These are phyloP conservation scores for Plagodis dolabraria DNA, from an alignment of 2,888 invertebrate genomes.

Conservation along the genomic window DNA sequence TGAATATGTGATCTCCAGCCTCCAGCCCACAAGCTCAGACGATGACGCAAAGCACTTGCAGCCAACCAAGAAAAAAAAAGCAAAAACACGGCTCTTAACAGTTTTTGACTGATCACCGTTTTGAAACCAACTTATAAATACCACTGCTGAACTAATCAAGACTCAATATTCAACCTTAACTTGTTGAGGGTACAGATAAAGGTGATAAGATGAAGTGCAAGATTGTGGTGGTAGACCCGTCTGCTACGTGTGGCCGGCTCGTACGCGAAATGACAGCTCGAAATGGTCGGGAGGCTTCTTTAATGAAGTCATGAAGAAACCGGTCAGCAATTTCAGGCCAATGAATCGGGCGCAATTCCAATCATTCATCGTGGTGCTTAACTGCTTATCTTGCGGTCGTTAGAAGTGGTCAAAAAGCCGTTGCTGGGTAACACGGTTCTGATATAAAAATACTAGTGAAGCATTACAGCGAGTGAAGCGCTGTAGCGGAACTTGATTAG, in stretches of 20 bases:
- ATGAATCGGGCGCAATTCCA: conserved; percentile 14
- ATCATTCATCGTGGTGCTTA: conserved; percentile 28
- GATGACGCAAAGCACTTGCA: conserved; percentile 68
- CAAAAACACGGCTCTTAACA: conserved; percentile 38
- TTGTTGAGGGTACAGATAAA: conserved; percentile 2
- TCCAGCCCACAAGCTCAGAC: conserved; percentile 63
- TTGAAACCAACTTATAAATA: conserved; percentile 24
- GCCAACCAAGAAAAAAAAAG: conserved; percentile 46
- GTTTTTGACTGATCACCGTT: conserved; percentile 58
- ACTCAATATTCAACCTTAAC: conserved; percentile 32
- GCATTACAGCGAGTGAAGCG: too few species aligned
- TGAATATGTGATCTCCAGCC: conserved; percentile 12
- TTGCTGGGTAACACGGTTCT: conserved; percentile 4
- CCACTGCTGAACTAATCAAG: conserved; percentile 15
- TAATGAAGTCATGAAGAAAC: conserved; percentile 49
- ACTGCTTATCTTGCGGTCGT: conserved; percentile 5
- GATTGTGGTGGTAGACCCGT: conserved; percentile 23
- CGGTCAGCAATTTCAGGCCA: conserved; percentile 32
- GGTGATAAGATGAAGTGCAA: neutral
- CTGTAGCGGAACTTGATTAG: too few species aligned
- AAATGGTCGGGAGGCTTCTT: conserved; percentile 42
- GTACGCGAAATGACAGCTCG: conserved; percentile 35
- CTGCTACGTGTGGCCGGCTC: conserved; percentile 26
- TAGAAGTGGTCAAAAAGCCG: conserved; percentile 8
- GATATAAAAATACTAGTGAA: neutral